These are phyloP conservation scores for Acanthosoma haemorrhoidale DNA, from an alignment of 2,888 invertebrate genomes.

Conservation along the genomic window DNA sequence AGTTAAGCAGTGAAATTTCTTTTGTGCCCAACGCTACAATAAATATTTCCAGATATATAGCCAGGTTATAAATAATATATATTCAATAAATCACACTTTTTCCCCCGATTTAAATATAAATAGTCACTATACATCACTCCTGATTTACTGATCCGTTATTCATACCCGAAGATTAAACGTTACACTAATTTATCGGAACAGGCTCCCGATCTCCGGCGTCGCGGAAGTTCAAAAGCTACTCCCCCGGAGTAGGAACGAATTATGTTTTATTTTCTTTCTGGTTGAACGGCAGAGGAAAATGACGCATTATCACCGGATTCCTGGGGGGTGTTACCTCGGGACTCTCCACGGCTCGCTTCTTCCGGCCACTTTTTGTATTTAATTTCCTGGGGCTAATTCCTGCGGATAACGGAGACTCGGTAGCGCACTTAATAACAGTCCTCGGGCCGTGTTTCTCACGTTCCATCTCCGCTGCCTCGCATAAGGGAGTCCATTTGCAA, in stretches of 20 bases:
- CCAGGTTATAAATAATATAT: no score
- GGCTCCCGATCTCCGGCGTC: background rate
- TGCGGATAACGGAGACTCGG: background rate
- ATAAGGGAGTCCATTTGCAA: no score
- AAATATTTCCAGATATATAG: no score
- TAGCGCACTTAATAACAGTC: background rate
- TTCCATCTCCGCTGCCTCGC: no score
- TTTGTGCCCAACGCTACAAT: no score
- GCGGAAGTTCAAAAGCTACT: background rate
- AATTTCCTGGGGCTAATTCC: background rate
- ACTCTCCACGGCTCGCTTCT: background rate
- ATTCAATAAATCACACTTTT: background rate
- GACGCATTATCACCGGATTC: constrained; percentile 8
- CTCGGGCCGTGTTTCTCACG: background rate
- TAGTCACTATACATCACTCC: background rate
- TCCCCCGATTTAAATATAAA: background rate
- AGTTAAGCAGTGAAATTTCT: no score
- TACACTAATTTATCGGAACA: background rate
- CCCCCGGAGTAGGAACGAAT: background rate
- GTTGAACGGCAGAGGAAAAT: constrained; percentile 5
- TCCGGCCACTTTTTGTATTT: background rate
- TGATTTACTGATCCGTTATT: background rate
- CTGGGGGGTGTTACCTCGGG: background rate
- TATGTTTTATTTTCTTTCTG: constrained; percentile 10
- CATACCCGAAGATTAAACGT: background rate